These are phyloP conservation scores for Corythornis vintsioides DNA, from an alignment of 2,113 vertebrate species.

Conservation along the genomic window DNA sequence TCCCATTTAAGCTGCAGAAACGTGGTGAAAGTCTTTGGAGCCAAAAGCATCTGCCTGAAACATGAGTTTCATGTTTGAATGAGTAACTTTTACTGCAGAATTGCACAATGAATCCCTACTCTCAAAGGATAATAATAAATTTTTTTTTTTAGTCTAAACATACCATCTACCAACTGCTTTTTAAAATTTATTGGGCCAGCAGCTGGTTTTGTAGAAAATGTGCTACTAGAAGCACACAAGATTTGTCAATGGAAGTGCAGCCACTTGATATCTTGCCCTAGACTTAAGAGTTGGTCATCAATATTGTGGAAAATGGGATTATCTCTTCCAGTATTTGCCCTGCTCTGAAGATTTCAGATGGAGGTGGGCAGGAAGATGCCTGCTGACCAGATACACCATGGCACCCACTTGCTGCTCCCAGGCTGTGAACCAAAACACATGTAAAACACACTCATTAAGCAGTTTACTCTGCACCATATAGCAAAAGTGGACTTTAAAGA, in stretches of 20 bases:
- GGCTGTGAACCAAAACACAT: not conserved
- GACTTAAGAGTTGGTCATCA: not conserved
- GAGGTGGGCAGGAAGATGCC: not conserved
- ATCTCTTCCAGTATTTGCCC: not conserved
- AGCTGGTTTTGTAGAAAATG: not conserved
- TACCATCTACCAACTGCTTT: conserved; percentile 54
- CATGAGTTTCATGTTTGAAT: conserved; percentile 33
- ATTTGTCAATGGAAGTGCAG: conserved; percentile 6
- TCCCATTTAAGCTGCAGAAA: conserved; percentile 50
- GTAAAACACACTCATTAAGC: not conserved
- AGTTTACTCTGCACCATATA: not conserved
- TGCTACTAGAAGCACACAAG: not conserved
- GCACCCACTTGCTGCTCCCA: not conserved
- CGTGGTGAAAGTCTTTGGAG: conserved; percentile 50
- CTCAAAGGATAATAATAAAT: conserved; percentile 13
- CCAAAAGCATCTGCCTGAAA: conserved; percentile 64
- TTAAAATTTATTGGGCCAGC: conserved; percentile 12
- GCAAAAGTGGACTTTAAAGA: conserved; percentile 13
- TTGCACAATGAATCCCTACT: conserved; percentile 30
- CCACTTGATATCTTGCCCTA: not conserved
- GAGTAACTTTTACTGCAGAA: conserved; percentile 65
- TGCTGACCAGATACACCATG: not conserved
- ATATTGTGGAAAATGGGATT: not conserved
- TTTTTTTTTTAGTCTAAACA: conserved; percentile 44
- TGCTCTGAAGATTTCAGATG: not conserved